These are phyloP conservation scores for Martes martes DNA, from an alignment of 2,113 vertebrate species.

Conservation along the genomic window DNA sequence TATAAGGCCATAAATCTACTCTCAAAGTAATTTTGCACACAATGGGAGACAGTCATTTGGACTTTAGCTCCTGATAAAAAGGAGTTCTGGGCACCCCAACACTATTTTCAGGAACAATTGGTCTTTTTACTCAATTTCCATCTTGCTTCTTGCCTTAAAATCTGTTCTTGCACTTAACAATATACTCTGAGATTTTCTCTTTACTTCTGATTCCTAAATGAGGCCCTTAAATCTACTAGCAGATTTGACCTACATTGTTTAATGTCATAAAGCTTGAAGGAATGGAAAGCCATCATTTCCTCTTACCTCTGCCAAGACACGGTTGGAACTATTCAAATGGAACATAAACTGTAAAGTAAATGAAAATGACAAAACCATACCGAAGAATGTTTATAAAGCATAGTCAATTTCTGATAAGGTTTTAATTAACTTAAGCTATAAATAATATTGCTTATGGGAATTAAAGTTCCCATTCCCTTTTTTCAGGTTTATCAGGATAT, in stretches of 20 bases:
- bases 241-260: neutral
- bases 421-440: neutral
- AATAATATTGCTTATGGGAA: neutral
- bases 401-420: neutral
- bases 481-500: neutral
- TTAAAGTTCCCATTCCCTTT: neutral
- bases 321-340: neutral
- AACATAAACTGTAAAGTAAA: neutral
- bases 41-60: fast-evolving
- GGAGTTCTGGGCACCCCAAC: neutral
- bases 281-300: neutral
- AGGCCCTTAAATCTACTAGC: neutral
- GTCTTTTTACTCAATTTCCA: neutral
- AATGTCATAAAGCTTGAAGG: neutral
- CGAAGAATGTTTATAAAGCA: neutral
- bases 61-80: neutral
- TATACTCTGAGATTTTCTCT: neutral
- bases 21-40: neutral
- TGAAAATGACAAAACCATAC: neutral
- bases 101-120: neutral
- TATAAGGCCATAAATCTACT: neutral
- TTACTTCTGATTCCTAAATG: neutral
- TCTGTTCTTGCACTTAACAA: neutral
- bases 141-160: neutral
- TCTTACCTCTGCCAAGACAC: neutral